Evolutionary conservation across 37 sponge, comb jelly and placozoan species (phyloP).

Genomic region (Ephydatia muelleri): DNA sequence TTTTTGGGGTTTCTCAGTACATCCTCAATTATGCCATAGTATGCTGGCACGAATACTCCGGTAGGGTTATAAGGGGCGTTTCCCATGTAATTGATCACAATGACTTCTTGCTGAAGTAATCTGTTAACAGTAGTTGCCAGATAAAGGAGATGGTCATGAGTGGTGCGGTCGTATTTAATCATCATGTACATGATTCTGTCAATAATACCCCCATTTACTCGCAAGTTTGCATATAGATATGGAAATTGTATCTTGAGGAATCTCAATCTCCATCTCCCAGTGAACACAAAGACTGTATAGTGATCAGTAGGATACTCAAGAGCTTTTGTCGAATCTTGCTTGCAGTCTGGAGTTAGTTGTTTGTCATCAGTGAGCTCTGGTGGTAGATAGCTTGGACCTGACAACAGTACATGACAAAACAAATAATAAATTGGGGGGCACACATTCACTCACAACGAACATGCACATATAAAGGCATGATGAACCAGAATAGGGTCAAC

Average conservation of each 20-base stretch:
- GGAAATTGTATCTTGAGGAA: constrained; percentile 5
- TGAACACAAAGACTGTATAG: background rate
- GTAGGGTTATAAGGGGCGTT: background rate
- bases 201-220: constrained; percentile 15
- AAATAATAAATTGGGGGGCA: too few relatives aligned
- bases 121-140: background rate
- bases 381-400: too few relatives aligned
- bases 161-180: background rate
- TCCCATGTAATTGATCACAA: background rate
- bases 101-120: background rate
- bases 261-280: constrained; percentile 13
- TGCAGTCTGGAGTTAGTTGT: too few relatives aligned
- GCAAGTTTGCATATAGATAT: background rate
- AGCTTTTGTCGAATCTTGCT: too few relatives aligned
- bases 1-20: background rate
- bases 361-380: too few relatives aligned
- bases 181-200: constrained; percentile 8
- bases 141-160: background rate
- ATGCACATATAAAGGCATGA: too few relatives aligned
- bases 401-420: too few relatives aligned
- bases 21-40: background rate
- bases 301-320: too few relatives aligned
- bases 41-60: background rate
- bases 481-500: too few relatives aligned
- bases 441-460: too few relatives aligned